Evolutionary conservation across 2,888 invertebrate genomes (phyloP).

Genomic region (Diarsia dahlii): DNA sequence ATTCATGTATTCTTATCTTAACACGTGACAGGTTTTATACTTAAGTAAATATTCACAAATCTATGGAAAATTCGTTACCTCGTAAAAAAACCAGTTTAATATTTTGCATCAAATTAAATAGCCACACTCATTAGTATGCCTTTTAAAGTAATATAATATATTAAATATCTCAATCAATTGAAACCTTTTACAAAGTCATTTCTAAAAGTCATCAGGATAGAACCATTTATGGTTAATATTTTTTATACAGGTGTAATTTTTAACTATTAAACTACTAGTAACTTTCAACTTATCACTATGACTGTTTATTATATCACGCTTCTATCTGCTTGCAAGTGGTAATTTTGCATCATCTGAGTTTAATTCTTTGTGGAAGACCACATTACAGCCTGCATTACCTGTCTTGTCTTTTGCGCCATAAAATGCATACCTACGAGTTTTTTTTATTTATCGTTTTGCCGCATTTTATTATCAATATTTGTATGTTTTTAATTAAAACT

Average conservation of each 20-base stretch:
- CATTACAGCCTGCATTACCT: conserved; percentile 68
- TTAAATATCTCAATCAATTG: background rate
- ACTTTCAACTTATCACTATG: background rate
- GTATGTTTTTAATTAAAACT: background rate
- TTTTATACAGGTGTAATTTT: background rate
- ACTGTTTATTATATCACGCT: conserved; percentile 21
- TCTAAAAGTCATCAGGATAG: background rate
- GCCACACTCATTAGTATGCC: background rate
- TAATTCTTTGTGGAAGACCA: conserved; percentile 62
- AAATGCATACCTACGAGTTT: conserved; percentile 10
- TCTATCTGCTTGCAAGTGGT: conserved; percentile 10
- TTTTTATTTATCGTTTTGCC: background rate
- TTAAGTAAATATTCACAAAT: conserved; percentile 10
- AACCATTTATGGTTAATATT: background rate
- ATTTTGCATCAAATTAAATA: background rate
- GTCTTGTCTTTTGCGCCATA: conserved; percentile 50
- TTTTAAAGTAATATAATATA: background rate
- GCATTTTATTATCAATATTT: background rate
- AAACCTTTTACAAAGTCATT: background rate
- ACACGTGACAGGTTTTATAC: background rate
- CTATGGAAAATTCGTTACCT: background rate
- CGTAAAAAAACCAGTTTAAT: conserved; percentile 9
- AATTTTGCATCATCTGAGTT: conserved; percentile 56
- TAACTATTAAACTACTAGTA: background rate
- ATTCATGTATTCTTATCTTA: conserved; percentile 19